A percentile compares a stretch with the other conserved stretches of the same genome.
These are phyloP conservation scores for Petaurus breviceps DNA, from an alignment of 2,113 vertebrate species.

Conservation along the genomic window DNA sequence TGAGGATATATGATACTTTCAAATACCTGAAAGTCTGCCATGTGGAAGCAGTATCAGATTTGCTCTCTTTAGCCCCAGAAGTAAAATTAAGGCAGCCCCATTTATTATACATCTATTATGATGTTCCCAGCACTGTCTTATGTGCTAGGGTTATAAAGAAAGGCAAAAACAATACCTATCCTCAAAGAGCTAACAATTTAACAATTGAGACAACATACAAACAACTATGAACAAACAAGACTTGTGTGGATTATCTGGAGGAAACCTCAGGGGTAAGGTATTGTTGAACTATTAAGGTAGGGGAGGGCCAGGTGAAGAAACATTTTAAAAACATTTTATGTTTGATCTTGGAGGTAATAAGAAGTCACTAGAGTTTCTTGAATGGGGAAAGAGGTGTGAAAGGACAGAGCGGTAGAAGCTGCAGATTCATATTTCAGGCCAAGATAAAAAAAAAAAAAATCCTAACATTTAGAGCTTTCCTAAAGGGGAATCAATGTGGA, in stretches of 20 bases:
- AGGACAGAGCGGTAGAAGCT: not conserved
- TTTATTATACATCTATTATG: not conserved
- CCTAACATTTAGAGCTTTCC: not conserved
- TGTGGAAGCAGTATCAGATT: no score
- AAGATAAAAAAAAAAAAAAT: not conserved
- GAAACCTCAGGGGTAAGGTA: not conserved
- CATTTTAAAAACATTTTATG: not conserved
- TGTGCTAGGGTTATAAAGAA: not conserved
- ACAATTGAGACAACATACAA: not conserved
- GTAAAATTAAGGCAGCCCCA: not conserved
- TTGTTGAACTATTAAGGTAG: not conserved
- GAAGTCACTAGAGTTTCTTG: not conserved
- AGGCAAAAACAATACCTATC: not conserved
- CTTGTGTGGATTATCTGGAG: not conserved
- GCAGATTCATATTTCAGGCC: not conserved
- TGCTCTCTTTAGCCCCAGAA: not conserved
- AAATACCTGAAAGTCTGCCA: not conserved
- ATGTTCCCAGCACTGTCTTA: no score
- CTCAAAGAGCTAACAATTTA: not conserved
- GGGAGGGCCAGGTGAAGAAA: not conserved
- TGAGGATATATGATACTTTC: not conserved
- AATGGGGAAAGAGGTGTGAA: not conserved
- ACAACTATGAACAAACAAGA: not conserved
- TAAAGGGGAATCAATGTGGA: not conserved
- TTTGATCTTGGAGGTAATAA: not conserved